Evolutionary conservation across 2,797 vertebrate species (phyloP).

Genomic region (Scomberomorus guttatus): DNA sequence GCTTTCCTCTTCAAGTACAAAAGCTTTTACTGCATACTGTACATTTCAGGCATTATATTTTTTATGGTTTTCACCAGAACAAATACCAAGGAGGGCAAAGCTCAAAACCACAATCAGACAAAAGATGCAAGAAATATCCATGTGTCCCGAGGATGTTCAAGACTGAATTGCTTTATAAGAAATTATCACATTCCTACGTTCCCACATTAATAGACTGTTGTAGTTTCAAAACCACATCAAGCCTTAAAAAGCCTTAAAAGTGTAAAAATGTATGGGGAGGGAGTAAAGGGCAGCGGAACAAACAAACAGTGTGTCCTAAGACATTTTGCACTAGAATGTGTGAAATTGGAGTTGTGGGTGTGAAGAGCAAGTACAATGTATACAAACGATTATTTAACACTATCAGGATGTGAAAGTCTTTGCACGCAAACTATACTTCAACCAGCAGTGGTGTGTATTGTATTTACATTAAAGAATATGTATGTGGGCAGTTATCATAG

Average conservation of each 20-base stretch:
- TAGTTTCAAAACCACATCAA: conserved; percentile 56
- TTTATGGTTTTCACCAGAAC: conserved; percentile 32
- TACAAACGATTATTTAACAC: background rate
- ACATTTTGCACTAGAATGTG: conserved; percentile 44
- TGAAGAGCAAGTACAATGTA: conserved; percentile 11
- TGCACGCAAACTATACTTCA: background rate
- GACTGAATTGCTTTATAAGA: conserved; percentile 35
- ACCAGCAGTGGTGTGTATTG: background rate
- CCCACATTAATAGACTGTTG: conserved; percentile 59
- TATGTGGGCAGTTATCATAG: background rate
- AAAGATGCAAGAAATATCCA: conserved; percentile 44
- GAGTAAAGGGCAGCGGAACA: conserved; percentile 40
- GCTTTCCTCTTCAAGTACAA: conserved; percentile 22
- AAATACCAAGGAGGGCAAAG: conserved; percentile 42
- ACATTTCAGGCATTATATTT: conserved; percentile 47
- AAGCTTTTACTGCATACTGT: conserved; percentile 18
- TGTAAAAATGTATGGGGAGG: conserved; percentile 38
- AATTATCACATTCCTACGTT: conserved; percentile 55
- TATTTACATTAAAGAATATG: background rate
- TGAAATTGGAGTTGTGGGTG: conserved; percentile 40
- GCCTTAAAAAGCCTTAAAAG: conserved; percentile 11
- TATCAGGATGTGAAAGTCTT: background rate
- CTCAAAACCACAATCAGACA: conserved; percentile 63
- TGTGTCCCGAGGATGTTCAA: conserved; percentile 37
- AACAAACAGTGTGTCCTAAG: conserved; percentile 32